Evolutionary conservation across 2,888 invertebrate genomes (phyloP).

Genomic region (Heliconius erato): DNA sequence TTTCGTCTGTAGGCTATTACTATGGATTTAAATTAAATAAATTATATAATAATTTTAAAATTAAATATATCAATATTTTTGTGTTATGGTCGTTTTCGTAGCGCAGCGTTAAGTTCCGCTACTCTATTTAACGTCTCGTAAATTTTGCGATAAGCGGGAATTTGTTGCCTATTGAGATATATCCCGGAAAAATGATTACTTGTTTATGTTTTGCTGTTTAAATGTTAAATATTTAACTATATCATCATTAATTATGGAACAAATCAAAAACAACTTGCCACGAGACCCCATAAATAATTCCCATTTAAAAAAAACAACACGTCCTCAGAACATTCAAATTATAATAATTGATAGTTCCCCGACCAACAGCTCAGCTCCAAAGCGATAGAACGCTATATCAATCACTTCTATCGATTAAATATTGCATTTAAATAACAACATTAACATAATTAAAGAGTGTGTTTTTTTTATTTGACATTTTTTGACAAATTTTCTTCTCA

Average conservation of each 20-base stretch:
- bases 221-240: not conserved
- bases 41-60: no score
- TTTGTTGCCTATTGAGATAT: no score
- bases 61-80: no score
- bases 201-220: not conserved
- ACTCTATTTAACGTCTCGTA: not conserved
- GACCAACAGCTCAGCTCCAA: conserved; percentile 48
- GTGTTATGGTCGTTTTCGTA: not conserved
- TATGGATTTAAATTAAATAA: not conserved
- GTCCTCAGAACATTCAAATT: conserved; percentile 44
- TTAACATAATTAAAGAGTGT: conserved; percentile 51
- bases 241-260: not conserved
- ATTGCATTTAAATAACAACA: conserved; percentile 56
- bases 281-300: conserved; percentile 20
- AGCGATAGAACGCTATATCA: conserved; percentile 52
- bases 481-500: conserved; percentile 9
- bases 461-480: conserved; percentile 10
- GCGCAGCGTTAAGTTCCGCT: not conserved
- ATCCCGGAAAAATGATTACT: no score
- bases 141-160: no score
- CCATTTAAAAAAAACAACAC: conserved; percentile 23
- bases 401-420: conserved; percentile 56
- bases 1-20: not conserved
- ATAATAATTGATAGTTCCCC: conserved; percentile 55
- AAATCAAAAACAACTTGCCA: not conserved